A percentile compares a stretch with the other conserved stretches of the same genome.
phyloP scores from a whole-genome alignment of 1,140 invertebrate species.

The Artemia franciscana region DNA sequence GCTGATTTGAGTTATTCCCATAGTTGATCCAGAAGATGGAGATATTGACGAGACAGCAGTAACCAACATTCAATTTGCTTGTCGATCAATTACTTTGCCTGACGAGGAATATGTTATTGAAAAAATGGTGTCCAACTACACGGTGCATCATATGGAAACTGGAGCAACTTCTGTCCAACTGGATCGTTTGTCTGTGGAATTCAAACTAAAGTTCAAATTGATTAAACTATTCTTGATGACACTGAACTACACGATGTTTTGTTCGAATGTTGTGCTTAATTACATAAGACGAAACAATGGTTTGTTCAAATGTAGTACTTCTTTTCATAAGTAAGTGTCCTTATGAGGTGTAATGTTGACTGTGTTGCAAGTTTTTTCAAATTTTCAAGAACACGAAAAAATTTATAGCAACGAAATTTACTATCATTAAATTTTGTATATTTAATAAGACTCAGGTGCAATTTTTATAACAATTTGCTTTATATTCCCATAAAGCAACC shows the following conservation, averaged over 20 bases:
- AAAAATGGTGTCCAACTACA: neutral
- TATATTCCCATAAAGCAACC: too few relatives aligned
- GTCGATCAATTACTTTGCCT: neutral
- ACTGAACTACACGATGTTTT: conserved; percentile 1
- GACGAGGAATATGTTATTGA: neutral
- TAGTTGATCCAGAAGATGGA: neutral
- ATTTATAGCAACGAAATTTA: too few relatives aligned
- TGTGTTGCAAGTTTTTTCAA: too few relatives aligned
- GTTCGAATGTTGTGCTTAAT: neutral
- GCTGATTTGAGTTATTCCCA: neutral
- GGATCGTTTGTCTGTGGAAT: neutral
- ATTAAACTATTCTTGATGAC: neutral
- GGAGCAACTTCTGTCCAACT: neutral
- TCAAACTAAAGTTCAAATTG: conserved; percentile 1
- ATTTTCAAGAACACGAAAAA: too few relatives aligned
- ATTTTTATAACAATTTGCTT: too few relatives aligned
- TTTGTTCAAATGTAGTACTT: too few relatives aligned
- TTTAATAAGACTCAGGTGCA: too few relatives aligned
- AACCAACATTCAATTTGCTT: neutral
- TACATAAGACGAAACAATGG: too few relatives aligned
- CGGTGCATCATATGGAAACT: neutral
- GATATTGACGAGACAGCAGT: neutral
- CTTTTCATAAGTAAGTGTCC: too few relatives aligned
- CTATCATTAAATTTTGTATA: too few relatives aligned
- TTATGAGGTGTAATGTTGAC: too few relatives aligned